phyloP scores from a whole-genome alignment of 2,113 vertebrate genomes.

The Hystrix brachyura region DNA sequence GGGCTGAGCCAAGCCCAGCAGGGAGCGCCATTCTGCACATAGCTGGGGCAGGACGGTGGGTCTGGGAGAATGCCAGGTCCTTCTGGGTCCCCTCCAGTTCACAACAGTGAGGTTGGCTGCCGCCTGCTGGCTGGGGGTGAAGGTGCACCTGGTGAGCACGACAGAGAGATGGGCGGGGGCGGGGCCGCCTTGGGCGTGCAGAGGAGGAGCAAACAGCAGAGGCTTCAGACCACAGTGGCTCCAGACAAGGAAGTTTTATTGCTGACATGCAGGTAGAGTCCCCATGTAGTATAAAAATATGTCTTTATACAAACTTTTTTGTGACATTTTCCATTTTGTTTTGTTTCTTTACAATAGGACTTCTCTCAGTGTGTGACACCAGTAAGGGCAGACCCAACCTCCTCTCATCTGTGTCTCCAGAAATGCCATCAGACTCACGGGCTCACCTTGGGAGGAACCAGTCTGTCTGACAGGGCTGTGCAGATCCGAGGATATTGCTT shows the following conservation, averaged over 20 bases:
- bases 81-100: not conserved
- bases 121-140: not conserved
- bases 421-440: slow-evolving; percentile 9
- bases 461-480: slow-evolving; percentile 68
- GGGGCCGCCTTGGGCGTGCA: not conserved
- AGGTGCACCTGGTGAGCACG: not conserved
- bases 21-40: not conserved
- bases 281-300: slow-evolving; percentile 99
- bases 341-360: slow-evolving; percentile 91
- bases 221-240: slow-evolving; percentile 74
- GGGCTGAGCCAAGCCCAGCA: not conserved
- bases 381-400: slow-evolving; percentile 80
- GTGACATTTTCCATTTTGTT: slow-evolving; percentile 88
- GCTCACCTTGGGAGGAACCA: slow-evolving; percentile 48
- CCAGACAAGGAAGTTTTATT: slow-evolving; percentile 95
- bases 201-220: not conserved
- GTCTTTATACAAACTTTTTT: slow-evolving; percentile 97
- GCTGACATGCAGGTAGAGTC: slow-evolving; percentile 99
- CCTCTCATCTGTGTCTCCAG: slow-evolving; percentile 79
- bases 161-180: not conserved
- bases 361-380: slow-evolving; percentile 84
- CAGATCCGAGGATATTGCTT: slow-evolving; percentile 87
- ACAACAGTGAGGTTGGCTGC: not conserved
- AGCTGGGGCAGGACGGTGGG: not conserved
- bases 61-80: not conserved